These are phyloP conservation scores for Crax fasciolata DNA, from an alignment of 2,797 vertebrate genomes.

Conservation along the genomic window DNA sequence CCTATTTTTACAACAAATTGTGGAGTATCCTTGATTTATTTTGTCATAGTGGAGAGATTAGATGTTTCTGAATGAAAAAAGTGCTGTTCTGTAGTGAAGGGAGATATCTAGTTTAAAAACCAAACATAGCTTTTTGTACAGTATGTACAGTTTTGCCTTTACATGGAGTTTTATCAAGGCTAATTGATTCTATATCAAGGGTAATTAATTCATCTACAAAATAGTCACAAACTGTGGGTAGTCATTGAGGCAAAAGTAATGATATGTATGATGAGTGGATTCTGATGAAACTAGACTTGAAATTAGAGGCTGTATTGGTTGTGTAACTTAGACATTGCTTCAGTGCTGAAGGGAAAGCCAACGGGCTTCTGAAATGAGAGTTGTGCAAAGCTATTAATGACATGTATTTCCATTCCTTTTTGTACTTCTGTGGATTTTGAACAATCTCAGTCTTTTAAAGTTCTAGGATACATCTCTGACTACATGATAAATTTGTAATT, in stretches of 20 bases:
- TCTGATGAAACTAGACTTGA: background rate
- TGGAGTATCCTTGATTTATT: background rate
- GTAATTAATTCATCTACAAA: background rate
- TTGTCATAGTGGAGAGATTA: background rate
- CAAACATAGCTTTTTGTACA: background rate
- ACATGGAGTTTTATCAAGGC: background rate
- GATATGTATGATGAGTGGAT: background rate
- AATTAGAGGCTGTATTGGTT: background rate
- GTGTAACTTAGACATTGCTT: background rate
- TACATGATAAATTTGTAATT: conserved; percentile 9
- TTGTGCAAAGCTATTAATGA: background rate
- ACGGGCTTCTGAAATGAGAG: background rate
- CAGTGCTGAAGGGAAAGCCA: background rate
- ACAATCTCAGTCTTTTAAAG: conserved; percentile 27
- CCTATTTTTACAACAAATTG: background rate
- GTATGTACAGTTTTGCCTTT: background rate
- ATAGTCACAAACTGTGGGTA: background rate
- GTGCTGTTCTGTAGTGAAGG: background rate
- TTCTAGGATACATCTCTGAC: background rate
- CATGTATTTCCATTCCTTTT: background rate
- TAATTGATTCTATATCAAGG: background rate
- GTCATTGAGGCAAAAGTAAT: background rate
- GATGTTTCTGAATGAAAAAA: background rate
- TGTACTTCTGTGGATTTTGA: background rate
- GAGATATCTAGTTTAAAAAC: background rate